Evolutionary conservation across 1,140 invertebrate species (phyloP).

Genomic region (Drosophila obscura): DNA sequence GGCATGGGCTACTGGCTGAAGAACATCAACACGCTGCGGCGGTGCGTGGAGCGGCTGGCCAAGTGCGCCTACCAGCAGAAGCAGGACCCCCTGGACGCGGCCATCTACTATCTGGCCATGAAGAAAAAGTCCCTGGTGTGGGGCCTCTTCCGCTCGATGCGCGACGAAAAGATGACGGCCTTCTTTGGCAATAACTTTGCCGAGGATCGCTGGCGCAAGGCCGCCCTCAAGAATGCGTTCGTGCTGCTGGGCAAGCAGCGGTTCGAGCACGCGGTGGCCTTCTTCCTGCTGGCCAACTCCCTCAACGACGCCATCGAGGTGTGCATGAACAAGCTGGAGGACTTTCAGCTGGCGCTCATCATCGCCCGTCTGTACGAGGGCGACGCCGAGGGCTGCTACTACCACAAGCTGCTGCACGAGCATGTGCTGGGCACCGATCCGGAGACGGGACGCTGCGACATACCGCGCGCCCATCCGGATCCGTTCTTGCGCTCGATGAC

Average conservation of each 20-base stretch:
- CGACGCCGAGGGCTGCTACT: slow-evolving; percentile 88
- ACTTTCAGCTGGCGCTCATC: slow-evolving; percentile 98
- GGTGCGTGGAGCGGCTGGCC: slow-evolving; percentile 96
- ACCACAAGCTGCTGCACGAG: slow-evolving; percentile 91
- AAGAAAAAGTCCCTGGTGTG: slow-evolving; percentile 98
- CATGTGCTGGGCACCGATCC: slow-evolving; percentile 91
- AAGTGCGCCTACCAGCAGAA: slow-evolving; percentile 95
- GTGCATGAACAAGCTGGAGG: slow-evolving; percentile 94
- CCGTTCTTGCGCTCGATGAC: slow-evolving; percentile 99
- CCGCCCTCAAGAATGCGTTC: slow-evolving; percentile 98
- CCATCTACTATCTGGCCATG: slow-evolving; percentile 99
- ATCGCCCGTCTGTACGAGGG: slow-evolving; percentile 96
- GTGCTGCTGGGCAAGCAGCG: slow-evolving; percentile 97
- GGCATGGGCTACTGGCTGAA: slow-evolving; percentile 98
- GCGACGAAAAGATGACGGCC: slow-evolving; percentile 95
- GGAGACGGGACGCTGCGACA: slow-evolving; percentile 88
- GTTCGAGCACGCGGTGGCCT: slow-evolving; percentile 96
- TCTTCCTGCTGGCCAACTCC: slow-evolving; percentile 97
- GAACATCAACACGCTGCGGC: slow-evolving; percentile 92
- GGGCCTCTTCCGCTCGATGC: slow-evolving; percentile 95
- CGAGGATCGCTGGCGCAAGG: slow-evolving; percentile 97
- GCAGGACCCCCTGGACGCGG: slow-evolving; percentile 98
- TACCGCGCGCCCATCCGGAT: slow-evolving; percentile 93
- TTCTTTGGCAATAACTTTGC: slow-evolving; percentile 98
- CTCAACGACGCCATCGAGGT: slow-evolving; percentile 98